Evolutionary conservation across 2,113 vertebrate species (phyloP).

Genomic region (Jacana jacana): DNA sequence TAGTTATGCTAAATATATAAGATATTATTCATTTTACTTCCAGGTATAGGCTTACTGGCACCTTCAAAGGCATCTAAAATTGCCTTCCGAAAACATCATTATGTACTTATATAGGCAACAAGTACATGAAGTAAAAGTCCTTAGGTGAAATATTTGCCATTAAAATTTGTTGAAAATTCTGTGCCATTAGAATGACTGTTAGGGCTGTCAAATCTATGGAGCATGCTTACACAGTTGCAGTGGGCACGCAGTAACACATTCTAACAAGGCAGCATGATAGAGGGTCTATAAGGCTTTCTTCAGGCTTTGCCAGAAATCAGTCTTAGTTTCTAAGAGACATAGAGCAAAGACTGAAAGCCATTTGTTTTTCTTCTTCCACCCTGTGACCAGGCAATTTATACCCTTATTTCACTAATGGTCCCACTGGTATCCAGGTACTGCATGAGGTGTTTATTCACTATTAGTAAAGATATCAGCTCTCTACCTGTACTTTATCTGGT

Average conservation of each 20-base stretch:
- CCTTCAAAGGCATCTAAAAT: background rate
- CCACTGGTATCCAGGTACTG: background rate
- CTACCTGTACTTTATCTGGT: background rate
- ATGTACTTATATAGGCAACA: background rate
- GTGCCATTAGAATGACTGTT: background rate
- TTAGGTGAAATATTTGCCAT: background rate
- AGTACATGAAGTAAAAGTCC: background rate
- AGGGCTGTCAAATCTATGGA: background rate
- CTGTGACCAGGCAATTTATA: background rate
- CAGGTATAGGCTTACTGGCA: background rate
- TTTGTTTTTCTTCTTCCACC: background rate
- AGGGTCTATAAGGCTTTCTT: background rate
- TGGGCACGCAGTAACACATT: background rate
- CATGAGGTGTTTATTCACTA: background rate
- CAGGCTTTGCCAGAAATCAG: background rate
- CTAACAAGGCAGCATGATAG: accelerated
- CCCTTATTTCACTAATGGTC: background rate
- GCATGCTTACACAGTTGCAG: background rate
- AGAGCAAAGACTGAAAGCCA: background rate
- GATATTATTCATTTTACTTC: background rate
- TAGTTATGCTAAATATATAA: background rate
- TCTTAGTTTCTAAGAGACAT: background rate
- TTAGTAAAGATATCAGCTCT: background rate
- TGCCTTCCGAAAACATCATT: background rate
- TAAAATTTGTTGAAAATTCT: background rate